A percentile compares a stretch with the other conserved stretches of the same genome.
Evolutionary conservation across 2,888 invertebrate species (phyloP).

Genomic region (Lordiphosa fenestrarum): DNA sequence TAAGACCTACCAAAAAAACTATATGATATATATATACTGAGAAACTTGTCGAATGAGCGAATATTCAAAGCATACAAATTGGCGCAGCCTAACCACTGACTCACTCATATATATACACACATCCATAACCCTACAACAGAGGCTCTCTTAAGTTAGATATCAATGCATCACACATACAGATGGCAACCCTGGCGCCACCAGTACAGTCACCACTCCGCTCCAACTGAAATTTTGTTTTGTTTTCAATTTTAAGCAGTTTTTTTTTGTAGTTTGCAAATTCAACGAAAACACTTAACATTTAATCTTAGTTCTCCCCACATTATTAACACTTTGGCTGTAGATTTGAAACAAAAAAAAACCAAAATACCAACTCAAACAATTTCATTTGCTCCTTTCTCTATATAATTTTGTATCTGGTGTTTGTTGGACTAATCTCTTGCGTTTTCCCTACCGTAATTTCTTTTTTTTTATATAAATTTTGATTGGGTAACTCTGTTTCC

Average conservation of each 20-base stretch:
- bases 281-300: conserved; percentile 26
- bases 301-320: conserved; percentile 35
- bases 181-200: conserved; percentile 48
- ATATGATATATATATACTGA: conserved; percentile 45
- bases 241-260: conserved; percentile 44
- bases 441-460: conserved; percentile 48
- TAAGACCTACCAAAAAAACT: conserved; percentile 31
- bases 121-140: conserved; percentile 53
- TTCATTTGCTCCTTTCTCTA: conserved; percentile 43
- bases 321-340: conserved; percentile 77
- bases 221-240: conserved; percentile 68
- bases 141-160: conserved; percentile 73
- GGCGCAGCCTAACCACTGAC: conserved; percentile 50
- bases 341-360: conserved; percentile 56
- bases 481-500: conserved; percentile 45
- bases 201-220: conserved; percentile 33
- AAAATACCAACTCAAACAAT: conserved; percentile 46
- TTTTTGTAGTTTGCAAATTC: conserved; percentile 65
- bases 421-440: conserved; percentile 69
- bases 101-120: conserved; percentile 19
- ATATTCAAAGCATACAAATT: conserved; percentile 36
- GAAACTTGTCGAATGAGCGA: conserved; percentile 60
- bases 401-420: conserved; percentile 54
- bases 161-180: conserved; percentile 30
- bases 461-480: conserved; percentile 25